Base-by-base conservation (phyloP, 2,888 invertebrate genomes). In the Ophraella communa region DNA sequence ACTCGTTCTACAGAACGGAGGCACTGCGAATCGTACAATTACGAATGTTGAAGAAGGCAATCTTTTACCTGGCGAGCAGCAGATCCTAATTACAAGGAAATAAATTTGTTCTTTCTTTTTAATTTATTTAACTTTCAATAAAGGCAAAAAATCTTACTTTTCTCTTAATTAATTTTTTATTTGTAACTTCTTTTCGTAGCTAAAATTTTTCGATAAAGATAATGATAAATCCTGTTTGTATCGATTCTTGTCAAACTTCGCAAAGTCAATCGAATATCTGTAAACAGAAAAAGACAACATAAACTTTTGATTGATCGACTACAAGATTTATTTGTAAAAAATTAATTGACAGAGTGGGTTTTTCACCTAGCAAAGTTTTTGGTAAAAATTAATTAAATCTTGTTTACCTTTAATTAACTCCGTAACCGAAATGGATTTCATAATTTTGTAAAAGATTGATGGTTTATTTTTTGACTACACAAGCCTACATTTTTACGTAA, bases 41-140 rank as follows among this genome's bases (percentile, higher is more conserved):
- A 69, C 57, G 57, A 63, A 57, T 55, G 63, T 44, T 65, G 63
- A 65, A 67, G 67, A 67, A 69, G 58, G 62, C 67, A 65, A 69
- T 69, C 69, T 65, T 64, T 65, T 65, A 71, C 64, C 56, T 64
- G 67, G 49, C 56, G 65, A 66, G 56, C 62, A 52, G 57, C 65
- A 61, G 58, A 67, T 68, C 52, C 64, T 63, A 64, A 69, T 69
- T 64, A 65, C 66, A 42, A 11, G 45, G 49, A 58, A 35, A 49
- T 49, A 54, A 49, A 64, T 51, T 69, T 69, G 63, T 65, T 60
- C 57, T 63, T 66, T 39, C 65, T 51, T 33, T 49, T 23, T 62
- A 21, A 59, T 49, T 23, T 27, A 39, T 49, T 58, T 24, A 35
- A 35, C 14, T 35, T 35, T 4, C 33, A 11, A 14, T n/a, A n/a